Evolutionary conservation across 1,140 invertebrate genomes (phyloP).

Genomic region (Aleiodes sp.): DNA sequence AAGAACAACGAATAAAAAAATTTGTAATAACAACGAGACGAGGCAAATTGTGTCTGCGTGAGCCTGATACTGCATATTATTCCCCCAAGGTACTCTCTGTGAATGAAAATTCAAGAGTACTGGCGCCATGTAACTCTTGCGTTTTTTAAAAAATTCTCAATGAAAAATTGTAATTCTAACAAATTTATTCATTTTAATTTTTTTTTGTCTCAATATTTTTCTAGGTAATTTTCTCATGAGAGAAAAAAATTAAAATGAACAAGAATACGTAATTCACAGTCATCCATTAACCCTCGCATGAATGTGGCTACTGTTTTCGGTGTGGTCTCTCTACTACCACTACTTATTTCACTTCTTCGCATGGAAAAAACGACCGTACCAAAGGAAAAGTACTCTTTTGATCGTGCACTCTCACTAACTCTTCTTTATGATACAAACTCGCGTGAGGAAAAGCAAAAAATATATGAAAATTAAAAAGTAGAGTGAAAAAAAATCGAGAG

Average conservation of each 20-base stretch:
- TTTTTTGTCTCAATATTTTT: no score
- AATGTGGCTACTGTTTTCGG: conserved; percentile 12
- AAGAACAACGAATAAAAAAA: neutral
- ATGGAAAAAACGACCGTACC: neutral
- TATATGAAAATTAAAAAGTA: neutral
- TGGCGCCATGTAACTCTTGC: neutral
- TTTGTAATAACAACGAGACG: conserved; percentile 17
- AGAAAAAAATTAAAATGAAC: no score
- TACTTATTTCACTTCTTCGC: neutral
- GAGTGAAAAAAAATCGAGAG: neutral
- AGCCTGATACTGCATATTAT: neutral
- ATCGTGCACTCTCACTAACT: neutral
- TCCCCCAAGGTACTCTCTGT: neutral
- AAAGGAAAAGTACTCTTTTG: neutral
- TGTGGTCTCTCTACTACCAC: neutral
- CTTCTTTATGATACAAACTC: neutral
- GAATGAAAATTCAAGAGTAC: conserved; percentile 8
- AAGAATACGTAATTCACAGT: no score
- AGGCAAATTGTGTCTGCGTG: conserved; percentile 10
- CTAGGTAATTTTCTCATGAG: neutral
- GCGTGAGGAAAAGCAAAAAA: neutral
- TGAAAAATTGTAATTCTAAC: neutral
- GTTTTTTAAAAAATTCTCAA: neutral
- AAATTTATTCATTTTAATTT: conserved; percentile 4
- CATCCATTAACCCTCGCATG: conserved; percentile 1